These are phyloP conservation scores for Zaprionus camerounensis DNA, from an alignment of 1,140 invertebrate genomes.

Conservation along the genomic window DNA sequence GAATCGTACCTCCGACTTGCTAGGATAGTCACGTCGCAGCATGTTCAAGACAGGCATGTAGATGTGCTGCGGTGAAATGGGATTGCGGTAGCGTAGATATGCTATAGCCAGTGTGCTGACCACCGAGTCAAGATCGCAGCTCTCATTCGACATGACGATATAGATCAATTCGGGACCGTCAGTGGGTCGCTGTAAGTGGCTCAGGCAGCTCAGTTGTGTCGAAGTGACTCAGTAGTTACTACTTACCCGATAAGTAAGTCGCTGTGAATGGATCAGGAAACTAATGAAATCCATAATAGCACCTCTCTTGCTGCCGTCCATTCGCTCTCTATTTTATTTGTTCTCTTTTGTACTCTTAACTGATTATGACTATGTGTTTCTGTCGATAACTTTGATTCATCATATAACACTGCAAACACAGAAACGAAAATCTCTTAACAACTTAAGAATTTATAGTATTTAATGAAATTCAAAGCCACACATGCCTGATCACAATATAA, in stretches of 20 bases:
- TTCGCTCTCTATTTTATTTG: neutral
- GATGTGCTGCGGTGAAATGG: neutral
- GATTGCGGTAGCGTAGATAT: slow-evolving; percentile 62
- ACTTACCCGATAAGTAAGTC: slow-evolving; percentile 45
- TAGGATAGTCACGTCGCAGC: slow-evolving; percentile 85
- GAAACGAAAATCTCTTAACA: neutral
- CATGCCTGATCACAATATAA: neutral
- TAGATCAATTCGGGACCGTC: slow-evolving; percentile 38
- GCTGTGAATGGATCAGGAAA: slow-evolving; percentile 34
- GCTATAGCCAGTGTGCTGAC: slow-evolving; percentile 71
- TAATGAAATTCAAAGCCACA: neutral
- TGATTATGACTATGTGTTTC: neutral
- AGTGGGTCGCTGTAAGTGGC: slow-evolving; percentile 22
- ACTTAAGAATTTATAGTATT: neutral
- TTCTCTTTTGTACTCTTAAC: neutral
- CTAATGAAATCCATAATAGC: slow-evolving; percentile 37
- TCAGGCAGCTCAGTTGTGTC: neutral
- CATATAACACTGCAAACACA: too few species aligned
- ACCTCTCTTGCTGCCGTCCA: neutral
- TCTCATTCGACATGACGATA: slow-evolving; percentile 88
- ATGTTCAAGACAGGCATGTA: slow-evolving; percentile 88
- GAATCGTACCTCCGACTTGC: slow-evolving; percentile 89
- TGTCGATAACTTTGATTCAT: neutral
- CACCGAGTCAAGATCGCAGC: slow-evolving; percentile 90
- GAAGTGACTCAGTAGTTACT: neutral